These are phyloP conservation scores for Idaea biselata DNA, from an alignment of 2,888 invertebrate species.

Conservation along the genomic window DNA sequence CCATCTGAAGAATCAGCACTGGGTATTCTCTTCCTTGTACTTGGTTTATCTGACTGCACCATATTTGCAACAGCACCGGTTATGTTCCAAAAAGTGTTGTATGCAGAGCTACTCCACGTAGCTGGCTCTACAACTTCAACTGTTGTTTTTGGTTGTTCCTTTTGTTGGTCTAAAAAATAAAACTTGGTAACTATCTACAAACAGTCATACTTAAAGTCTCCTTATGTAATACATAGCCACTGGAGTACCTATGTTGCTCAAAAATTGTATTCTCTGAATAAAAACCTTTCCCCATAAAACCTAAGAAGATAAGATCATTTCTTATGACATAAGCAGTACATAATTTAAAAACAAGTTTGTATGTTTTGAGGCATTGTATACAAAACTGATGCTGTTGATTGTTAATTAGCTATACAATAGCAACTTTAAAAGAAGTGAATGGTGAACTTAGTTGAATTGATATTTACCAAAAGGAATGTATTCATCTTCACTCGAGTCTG, in stretches of 20 bases:
- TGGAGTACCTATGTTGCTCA: too few species aligned
- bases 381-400: too few species aligned
- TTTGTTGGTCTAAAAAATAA: constrained; percentile 54
- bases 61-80: constrained; percentile 62
- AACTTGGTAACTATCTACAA: not conserved
- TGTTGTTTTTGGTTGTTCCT: constrained; percentile 55
- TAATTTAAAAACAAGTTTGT: not conserved
- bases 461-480: constrained; percentile 67
- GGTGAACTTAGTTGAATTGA: not conserved
- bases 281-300: too few species aligned
- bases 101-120: constrained; percentile 64
- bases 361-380: too few species aligned
- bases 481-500: constrained; percentile 76
- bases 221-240: not conserved
- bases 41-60: constrained; percentile 50
- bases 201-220: not conserved
- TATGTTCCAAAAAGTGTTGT: constrained; percentile 61
- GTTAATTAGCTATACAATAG: not conserved
- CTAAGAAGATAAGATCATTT: not conserved
- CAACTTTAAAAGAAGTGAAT: not conserved
- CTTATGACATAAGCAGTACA: not conserved
- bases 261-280: too few species aligned
- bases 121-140: constrained; percentile 52
- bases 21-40: constrained; percentile 54
- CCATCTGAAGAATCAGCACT: constrained; percentile 72